phyloP scores from a whole-genome alignment of 2,797 vertebrate genomes.

The Mastacembelus armatus region DNA sequence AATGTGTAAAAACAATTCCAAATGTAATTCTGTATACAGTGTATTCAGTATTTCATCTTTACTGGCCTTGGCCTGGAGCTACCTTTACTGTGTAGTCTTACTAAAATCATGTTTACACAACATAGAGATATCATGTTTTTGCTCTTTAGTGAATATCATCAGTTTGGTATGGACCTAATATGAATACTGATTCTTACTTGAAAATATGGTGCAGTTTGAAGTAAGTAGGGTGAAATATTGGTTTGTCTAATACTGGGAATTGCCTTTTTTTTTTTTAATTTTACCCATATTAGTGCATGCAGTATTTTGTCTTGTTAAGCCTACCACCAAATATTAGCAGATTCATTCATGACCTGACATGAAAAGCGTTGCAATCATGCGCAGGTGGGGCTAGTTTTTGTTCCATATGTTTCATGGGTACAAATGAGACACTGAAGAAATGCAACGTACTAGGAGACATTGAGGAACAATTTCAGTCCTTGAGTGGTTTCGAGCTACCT shows the following conservation, averaged over 20 bases:
- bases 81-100: background rate
- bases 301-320: constrained; percentile 1
- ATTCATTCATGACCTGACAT: background rate
- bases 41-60: constrained; percentile 2
- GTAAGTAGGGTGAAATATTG: background rate
- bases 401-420: constrained; percentile 11
- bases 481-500: constrained; percentile 42
- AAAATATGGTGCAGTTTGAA: background rate
- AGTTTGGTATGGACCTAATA: too few species aligned
- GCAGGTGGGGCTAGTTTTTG: background rate
- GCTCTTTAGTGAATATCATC: background rate
- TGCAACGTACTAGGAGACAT: constrained; percentile 36
- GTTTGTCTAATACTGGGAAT: background rate
- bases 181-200: too few species aligned
- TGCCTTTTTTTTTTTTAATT: too few species aligned
- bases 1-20: constrained; percentile 7
- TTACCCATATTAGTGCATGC: background rate
- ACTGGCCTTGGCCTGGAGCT: background rate
- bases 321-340: background rate
- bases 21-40: constrained; percentile 2
- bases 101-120: background rate
- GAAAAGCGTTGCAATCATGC: constrained; percentile 15
- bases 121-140: background rate
- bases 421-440: constrained; percentile 34
- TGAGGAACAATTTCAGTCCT: constrained; percentile 40